A percentile compares a stretch with the other conserved stretches of the same genome.
Conservation (phyloP, 2,888 invertebrate species). For the Branchipolynoe longqiensis region DNA sequence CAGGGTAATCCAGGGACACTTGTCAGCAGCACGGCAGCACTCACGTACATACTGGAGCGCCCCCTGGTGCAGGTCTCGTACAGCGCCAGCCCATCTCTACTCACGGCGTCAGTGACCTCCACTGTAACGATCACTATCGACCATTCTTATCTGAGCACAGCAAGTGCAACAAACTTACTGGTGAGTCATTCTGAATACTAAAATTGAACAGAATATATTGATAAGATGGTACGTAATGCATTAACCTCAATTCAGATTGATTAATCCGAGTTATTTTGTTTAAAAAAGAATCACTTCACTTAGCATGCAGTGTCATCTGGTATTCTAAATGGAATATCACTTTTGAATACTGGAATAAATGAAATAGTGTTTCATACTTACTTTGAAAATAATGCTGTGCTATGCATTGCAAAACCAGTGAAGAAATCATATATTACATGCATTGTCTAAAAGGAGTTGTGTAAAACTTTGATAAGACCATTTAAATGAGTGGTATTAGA, state of each 20-base stretch:
- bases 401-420: too few species aligned
- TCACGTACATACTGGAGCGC: neutral
- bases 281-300: neutral
- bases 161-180: neutral
- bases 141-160: neutral
- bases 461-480: too few species aligned
- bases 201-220: neutral
- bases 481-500: too few species aligned
- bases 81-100: neutral
- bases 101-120: neutral
- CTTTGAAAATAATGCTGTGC: too few species aligned
- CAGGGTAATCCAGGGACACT: neutral
- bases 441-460: too few species aligned
- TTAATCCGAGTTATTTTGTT: neutral
- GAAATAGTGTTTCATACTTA: too few species aligned
- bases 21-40: neutral
- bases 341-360: neutral
- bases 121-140: neutral
- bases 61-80: neutral
- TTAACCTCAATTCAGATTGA: neutral
- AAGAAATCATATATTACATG: too few species aligned
- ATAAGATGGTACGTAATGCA: neutral
- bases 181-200: neutral
- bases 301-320: neutral
- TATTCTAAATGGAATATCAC: neutral